Percentiles rank a stretch among this genome's conserved stretches.
Evolutionary conservation across 2,797 vertebrate species (phyloP).

Genomic region (Schizopygopsis pylzovi): DNA sequence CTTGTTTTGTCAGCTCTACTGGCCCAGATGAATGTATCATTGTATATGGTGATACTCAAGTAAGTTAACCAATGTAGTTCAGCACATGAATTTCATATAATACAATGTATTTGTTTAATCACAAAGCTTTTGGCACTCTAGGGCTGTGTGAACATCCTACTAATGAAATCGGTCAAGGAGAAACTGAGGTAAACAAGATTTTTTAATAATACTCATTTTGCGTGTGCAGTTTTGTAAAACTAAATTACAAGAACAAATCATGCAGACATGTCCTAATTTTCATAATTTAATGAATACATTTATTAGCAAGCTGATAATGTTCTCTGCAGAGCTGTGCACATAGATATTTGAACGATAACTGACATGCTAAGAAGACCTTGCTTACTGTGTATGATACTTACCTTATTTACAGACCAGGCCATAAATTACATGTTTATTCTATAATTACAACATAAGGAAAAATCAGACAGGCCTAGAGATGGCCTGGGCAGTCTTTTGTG

Average conservation of each 20-base stretch:
- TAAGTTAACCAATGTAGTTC: slow-evolving; percentile 59
- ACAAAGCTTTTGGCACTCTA: slow-evolving; percentile 69
- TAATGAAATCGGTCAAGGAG: slow-evolving; percentile 76
- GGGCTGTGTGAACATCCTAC: slow-evolving; percentile 83
- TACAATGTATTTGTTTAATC: slow-evolving; percentile 47
- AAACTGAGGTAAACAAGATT: slow-evolving; percentile 77
- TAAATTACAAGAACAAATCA: slow-evolving; percentile 39
- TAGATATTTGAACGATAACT: not conserved
- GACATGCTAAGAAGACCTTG: not conserved
- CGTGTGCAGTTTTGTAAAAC: slow-evolving; percentile 43
- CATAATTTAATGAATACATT: slow-evolving; percentile 34
- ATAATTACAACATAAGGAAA: not conserved
- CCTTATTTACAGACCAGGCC: not conserved
- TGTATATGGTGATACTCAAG: slow-evolving; percentile 83
- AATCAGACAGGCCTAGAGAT: not conserved
- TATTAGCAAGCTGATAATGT: slow-evolving; percentile 18
- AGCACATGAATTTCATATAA: slow-evolving; percentile 41
- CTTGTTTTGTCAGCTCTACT: slow-evolving; percentile 64
- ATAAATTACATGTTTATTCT: not conserved
- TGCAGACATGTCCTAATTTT: slow-evolving; percentile 33
- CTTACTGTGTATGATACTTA: not conserved
- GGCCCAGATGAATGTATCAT: slow-evolving; percentile 80
- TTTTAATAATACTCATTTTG: slow-evolving; percentile 41
- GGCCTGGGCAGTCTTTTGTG: not conserved
- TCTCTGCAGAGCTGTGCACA: slow-evolving; percentile 3